Conservation (phyloP, 2,888 invertebrate species). For the Formica aserva region DNA sequence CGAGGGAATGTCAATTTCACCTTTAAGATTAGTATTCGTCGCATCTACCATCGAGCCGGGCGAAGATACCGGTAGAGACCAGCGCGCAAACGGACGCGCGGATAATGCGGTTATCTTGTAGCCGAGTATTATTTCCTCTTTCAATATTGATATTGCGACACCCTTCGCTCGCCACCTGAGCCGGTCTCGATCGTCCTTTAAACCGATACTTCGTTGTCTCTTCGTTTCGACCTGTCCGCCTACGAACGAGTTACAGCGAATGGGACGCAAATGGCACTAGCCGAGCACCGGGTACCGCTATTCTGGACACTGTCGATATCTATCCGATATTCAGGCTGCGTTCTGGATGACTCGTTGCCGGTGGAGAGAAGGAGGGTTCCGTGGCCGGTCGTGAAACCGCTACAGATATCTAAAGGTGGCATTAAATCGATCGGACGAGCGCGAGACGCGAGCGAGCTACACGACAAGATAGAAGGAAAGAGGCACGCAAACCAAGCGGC, state of each 20-base stretch:
- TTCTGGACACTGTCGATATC: slow-evolving; percentile 67
- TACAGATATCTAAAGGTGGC: slow-evolving; percentile 75
- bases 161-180: slow-evolving; percentile 32
- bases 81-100: slow-evolving; percentile 60
- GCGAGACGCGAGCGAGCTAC: background rate
- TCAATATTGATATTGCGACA: slow-evolving; percentile 78
- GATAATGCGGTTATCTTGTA: slow-evolving; percentile 82
- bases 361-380: slow-evolving; percentile 28
- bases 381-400: slow-evolving; percentile 70
- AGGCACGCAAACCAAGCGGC: slow-evolving; percentile 24
- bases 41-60: slow-evolving; percentile 44
- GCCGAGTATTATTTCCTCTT: slow-evolving; percentile 80
- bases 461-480: slow-evolving; percentile 58
- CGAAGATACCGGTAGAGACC: slow-evolving; percentile 56
- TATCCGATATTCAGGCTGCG: slow-evolving; percentile 66
- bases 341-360: slow-evolving; percentile 51
- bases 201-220: slow-evolving; percentile 36
- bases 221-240: slow-evolving; percentile 37
- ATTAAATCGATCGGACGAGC: slow-evolving; percentile 73
- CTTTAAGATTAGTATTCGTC: slow-evolving; percentile 78
- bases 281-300: slow-evolving; percentile 73
- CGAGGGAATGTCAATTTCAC: slow-evolving; percentile 59
- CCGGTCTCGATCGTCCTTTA: slow-evolving; percentile 27
- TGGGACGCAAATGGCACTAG: background rate
- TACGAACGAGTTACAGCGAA: slow-evolving; percentile 22